These are phyloP conservation scores for Sebastes diploproa DNA, from an alignment of 2,797 vertebrate species.

Conservation along the genomic window DNA sequence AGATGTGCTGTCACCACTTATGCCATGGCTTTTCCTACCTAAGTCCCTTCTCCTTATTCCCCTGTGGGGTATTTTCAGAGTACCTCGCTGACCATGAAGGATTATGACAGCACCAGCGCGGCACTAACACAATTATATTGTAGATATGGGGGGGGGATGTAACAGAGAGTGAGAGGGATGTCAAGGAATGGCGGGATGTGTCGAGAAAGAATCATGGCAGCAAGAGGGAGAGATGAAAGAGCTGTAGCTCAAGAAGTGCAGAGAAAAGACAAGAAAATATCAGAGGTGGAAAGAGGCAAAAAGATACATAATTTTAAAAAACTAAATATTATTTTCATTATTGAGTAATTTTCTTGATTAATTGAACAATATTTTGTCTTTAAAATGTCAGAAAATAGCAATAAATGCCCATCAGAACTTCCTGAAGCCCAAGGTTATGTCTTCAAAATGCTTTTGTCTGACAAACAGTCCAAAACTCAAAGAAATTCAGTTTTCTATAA, in stretches of 20 bases:
- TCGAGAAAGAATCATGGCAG: not conserved
- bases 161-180: conserved; percentile 12
- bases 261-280: not conserved
- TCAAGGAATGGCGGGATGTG: conserved; percentile 5
- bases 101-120: conserved; percentile 36
- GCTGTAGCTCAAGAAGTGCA: not conserved
- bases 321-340: not conserved
- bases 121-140: conserved; percentile 50
- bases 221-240: not conserved
- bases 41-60: not conserved
- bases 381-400: not conserved
- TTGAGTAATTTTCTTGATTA: not conserved
- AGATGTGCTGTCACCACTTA: conserved; percentile 38
- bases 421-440: not conserved
- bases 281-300: not conserved
- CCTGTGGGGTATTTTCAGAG: conserved; percentile 26
- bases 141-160: conserved; percentile 14
- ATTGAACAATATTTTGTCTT: not conserved
- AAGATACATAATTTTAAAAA: not conserved
- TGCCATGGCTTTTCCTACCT: not conserved
- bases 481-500: not conserved
- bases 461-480: not conserved
- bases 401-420: not conserved
- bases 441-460: not conserved
- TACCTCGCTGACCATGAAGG: conserved; percentile 34